Evolutionary conservation across 2,888 invertebrate species (phyloP).

Genomic region (Nebria salina): DNA sequence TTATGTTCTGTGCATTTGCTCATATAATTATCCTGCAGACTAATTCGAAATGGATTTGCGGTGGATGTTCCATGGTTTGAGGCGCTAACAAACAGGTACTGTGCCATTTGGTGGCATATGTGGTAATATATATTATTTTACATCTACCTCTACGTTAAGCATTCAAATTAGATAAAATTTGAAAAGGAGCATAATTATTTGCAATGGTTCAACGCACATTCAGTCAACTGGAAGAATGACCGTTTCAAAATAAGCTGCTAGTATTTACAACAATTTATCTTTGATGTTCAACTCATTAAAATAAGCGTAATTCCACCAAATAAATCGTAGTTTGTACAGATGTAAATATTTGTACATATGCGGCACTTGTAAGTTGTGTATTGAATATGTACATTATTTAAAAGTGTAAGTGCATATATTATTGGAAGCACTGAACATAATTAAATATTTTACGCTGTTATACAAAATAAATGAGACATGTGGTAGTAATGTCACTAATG

Average conservation of each 20-base stretch:
- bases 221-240: too few species aligned
- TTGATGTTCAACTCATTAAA: too few species aligned
- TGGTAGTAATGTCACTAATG: constrained; percentile 33
- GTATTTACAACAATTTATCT: too few species aligned
- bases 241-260: too few species aligned
- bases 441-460: background rate
- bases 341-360: background rate
- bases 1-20: background rate
- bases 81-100: background rate
- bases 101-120: background rate
- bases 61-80: background rate
- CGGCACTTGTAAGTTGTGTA: background rate
- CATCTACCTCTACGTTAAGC: background rate
- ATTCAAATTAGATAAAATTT: background rate
- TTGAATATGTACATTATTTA: background rate
- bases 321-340: background rate
- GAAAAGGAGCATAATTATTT: too few species aligned
- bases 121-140: background rate
- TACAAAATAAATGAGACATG: constrained; percentile 20
- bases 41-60: background rate
- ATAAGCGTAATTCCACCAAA: background rate
- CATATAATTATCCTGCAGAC: background rate
- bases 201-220: too few species aligned
- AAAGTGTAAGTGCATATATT: background rate
- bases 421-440: background rate